phyloP scores from a whole-genome alignment of 1,140 invertebrate species.

The Scaptomyza montana region DNA sequence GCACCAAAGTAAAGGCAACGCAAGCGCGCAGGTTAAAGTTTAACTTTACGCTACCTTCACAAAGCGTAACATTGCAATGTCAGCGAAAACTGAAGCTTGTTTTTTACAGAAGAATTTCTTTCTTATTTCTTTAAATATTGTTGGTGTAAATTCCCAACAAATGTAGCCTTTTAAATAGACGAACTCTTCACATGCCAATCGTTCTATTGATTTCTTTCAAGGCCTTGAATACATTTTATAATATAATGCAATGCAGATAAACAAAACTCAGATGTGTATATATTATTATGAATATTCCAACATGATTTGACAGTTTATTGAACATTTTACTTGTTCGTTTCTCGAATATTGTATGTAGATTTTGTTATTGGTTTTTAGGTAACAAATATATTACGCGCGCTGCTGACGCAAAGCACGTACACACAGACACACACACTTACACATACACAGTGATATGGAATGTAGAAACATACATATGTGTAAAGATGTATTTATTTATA shows the following conservation, averaged over 20 bases:
- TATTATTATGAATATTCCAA: conserved; percentile 17
- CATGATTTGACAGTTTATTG: conserved; percentile 42
- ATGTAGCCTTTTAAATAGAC: conserved; percentile 6
- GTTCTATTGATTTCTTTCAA: conserved; percentile 57
- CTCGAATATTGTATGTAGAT: conserved; percentile 36
- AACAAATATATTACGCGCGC: conserved; percentile 49
- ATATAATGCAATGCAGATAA: too few species aligned
- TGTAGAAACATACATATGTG: conserved; percentile 4
- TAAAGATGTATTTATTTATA: conserved; percentile 51
- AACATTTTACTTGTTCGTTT: conserved; percentile 26
- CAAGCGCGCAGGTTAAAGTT: conserved; percentile 41
- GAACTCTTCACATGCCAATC: conserved; percentile 19
- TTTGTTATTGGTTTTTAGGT: conserved; percentile 39
- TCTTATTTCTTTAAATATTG: neutral
- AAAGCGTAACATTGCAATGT: conserved; percentile 11
- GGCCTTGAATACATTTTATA: conserved; percentile 16
- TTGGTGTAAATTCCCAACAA: conserved; percentile 9
- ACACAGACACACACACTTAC: conserved; percentile 32
- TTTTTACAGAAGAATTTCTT: neutral
- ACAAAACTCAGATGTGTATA: neutral
- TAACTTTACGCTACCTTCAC: conserved; percentile 22
- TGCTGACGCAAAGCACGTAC: conserved; percentile 76
- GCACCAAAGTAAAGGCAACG: conserved; percentile 33
- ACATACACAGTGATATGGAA: conserved; percentile 52
- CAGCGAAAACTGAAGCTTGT: conserved; percentile 2